Evolutionary conservation across 2,797 vertebrate species (phyloP).

Genomic region (Furcifer pardalis): DNA sequence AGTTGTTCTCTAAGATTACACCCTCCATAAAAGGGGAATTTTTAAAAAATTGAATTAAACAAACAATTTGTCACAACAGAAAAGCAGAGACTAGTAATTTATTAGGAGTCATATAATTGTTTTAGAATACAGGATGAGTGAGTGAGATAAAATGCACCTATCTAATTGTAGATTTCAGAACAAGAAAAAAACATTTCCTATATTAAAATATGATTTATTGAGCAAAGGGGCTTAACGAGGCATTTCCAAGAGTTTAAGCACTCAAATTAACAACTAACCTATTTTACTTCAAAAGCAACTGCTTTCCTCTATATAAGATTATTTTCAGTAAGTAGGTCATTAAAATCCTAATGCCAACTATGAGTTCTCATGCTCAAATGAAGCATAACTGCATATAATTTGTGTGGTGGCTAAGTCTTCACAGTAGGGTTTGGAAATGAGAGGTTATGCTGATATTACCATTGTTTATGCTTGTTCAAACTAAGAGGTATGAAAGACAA

Average conservation of each 20-base stretch:
- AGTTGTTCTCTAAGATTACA: conserved; percentile 61
- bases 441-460: neutral
- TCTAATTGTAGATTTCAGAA: conserved; percentile 60
- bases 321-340: neutral
- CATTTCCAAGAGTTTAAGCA: conserved; percentile 48
- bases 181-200: conserved; percentile 56
- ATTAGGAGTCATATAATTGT: conserved; percentile 70
- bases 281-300: conserved; percentile 54
- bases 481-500: neutral
- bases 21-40: conserved; percentile 58
- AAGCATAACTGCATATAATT: conserved; percentile 13
- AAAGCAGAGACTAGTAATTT: conserved; percentile 66
- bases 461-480: neutral
- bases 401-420: neutral
- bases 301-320: neutral
- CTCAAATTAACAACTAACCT: conserved; percentile 39
- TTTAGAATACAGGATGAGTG: conserved; percentile 56
- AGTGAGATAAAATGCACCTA: conserved; percentile 52
- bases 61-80: conserved; percentile 70
- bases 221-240: conserved; percentile 57
- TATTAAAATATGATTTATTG: conserved; percentile 65
- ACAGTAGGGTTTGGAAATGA: conserved; percentile 26
- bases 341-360: conserved; percentile 21
- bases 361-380: neutral
- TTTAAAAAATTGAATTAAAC: conserved; percentile 76